phyloP scores from a whole-genome alignment of 2,888 invertebrate genomes.

The Nephrocerus scutellatus region DNA sequence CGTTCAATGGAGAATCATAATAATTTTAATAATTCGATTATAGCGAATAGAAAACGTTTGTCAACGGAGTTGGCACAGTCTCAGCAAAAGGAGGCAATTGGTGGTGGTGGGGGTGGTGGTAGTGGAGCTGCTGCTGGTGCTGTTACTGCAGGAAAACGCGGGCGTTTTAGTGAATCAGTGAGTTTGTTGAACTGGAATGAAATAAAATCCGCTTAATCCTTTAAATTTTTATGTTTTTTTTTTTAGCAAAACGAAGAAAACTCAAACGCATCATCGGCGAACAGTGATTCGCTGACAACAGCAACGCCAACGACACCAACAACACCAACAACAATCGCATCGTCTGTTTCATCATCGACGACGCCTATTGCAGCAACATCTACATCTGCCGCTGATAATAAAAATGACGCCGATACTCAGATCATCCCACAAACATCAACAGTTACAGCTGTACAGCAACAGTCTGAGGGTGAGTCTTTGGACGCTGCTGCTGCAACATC shows the following conservation, averaged over 20 bases:
- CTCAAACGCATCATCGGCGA: slow-evolving; percentile 39
- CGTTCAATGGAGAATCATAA: slow-evolving; percentile 53
- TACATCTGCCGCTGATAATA: too few relatives aligned
- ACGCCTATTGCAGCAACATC: slow-evolving; percentile 10
- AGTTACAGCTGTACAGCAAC: too few relatives aligned
- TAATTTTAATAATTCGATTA: slow-evolving; percentile 40
- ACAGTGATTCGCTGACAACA: slow-evolving; percentile 33
- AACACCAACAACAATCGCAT: slow-evolving; percentile 27
- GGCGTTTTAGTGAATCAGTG: slow-evolving; percentile 44
- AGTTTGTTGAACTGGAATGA: slow-evolving; percentile 9
- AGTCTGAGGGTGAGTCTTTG: slow-evolving; percentile 9
- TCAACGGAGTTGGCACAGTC: slow-evolving; percentile 41
- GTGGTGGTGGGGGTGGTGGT: slow-evolving; percentile 18
- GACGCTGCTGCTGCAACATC: too few relatives aligned
- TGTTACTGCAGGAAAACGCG: slow-evolving; percentile 24
- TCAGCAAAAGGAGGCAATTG: slow-evolving; percentile 27
- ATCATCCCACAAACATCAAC: too few relatives aligned
- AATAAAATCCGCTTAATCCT: background rate
- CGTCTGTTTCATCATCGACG: slow-evolving; percentile 11
- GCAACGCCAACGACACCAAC: slow-evolving; percentile 37
- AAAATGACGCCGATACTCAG: too few relatives aligned
- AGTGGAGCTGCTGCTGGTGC: too few relatives aligned
- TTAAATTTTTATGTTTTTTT: slow-evolving; percentile 5
- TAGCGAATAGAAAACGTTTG: slow-evolving; percentile 44
- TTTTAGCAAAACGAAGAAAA: slow-evolving; percentile 39